Percentiles rank a stretch among this genome's conserved stretches.
Evolutionary conservation across 2,888 invertebrate genomes (phyloP).

Genomic region (Zaprionus lineosus): DNA sequence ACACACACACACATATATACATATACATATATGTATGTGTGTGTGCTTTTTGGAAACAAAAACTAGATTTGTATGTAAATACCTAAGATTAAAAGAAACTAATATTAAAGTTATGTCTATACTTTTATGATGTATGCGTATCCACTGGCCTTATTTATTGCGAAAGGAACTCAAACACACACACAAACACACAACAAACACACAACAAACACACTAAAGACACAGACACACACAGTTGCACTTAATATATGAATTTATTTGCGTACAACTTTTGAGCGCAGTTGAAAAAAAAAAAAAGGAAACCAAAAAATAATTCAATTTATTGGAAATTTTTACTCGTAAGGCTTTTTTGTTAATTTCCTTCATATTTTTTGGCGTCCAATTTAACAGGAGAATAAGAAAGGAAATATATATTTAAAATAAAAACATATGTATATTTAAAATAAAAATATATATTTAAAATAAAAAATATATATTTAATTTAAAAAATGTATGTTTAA

Average conservation of each 20-base stretch:
- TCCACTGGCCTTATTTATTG: slow-evolving; percentile 82
- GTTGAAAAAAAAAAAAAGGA: too few species aligned
- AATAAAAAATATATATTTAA: slow-evolving; percentile 28
- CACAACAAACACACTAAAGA: slow-evolving; percentile 14
- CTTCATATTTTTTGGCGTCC: slow-evolving; percentile 71
- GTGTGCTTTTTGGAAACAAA: slow-evolving; percentile 37
- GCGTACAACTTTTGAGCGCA: slow-evolving; percentile 55
- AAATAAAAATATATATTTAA: too few species aligned
- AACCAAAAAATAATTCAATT: slow-evolving; percentile 46
- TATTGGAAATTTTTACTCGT: slow-evolving; percentile 38
- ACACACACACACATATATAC: slow-evolving; percentile 23
- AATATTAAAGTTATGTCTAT: slow-evolving; percentile 60
- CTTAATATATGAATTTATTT: slow-evolving; percentile 52
- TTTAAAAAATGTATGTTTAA: too few species aligned
- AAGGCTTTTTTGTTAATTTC: slow-evolving; percentile 62
- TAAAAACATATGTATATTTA: too few species aligned
- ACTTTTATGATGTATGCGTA: slow-evolving; percentile 80
- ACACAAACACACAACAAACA: slow-evolving; percentile 44
- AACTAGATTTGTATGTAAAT: slow-evolving; percentile 41
- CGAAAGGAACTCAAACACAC: slow-evolving; percentile 36
- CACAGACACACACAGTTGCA: slow-evolving; percentile 28
- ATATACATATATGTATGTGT: slow-evolving; percentile 13
- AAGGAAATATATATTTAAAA: too few species aligned
- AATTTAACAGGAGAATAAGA: slow-evolving; percentile 66
- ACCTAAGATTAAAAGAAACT: slow-evolving; percentile 43